Conservation (phyloP, 2,888 invertebrate species). For the Eupithecia tripunctaria region DNA sequence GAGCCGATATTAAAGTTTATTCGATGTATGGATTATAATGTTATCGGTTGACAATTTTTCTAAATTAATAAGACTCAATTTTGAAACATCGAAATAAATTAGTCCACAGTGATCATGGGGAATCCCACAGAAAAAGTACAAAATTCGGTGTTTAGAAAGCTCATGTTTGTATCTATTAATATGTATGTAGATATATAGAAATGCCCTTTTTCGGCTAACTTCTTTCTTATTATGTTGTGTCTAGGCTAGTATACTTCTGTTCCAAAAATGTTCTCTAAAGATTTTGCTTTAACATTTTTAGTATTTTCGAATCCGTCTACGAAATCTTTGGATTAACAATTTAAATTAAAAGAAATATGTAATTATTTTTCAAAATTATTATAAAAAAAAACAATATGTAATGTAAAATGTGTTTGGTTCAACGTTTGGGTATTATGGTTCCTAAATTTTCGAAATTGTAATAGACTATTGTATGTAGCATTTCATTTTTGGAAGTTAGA, state of each 20-base stretch:
- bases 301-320: conserved; percentile 82
- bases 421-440: conserved; percentile 85
- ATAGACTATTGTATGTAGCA: conserved; percentile 83
- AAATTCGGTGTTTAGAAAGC: conserved; percentile 82
- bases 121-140: conserved; percentile 81
- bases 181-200: conserved; percentile 75
- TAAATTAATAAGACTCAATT: conserved; percentile 80
- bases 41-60: conserved; percentile 82
- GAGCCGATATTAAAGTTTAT: conserved; percentile 61
- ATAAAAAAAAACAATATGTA: conserved; percentile 74
- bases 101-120: conserved; percentile 81
- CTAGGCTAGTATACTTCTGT: conserved; percentile 77
- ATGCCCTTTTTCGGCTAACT: conserved; percentile 72
- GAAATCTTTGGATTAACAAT: conserved; percentile 78
- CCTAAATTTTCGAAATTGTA: conserved; percentile 85
- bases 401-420: conserved; percentile 78
- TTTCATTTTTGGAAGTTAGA: conserved; percentile 81
- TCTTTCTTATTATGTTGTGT: conserved; percentile 71
- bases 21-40: conserved; percentile 63
- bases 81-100: conserved; percentile 82
- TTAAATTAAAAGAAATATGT: conserved; percentile 73
- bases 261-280: conserved; percentile 71
- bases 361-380: conserved; percentile 83
- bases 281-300: conserved; percentile 73
- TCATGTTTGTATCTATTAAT: conserved; percentile 78